A percentile compares a stretch with the other conserved stretches of the same genome.
Evolutionary conservation across 2,888 invertebrate genomes (phyloP).

Genomic region (Volucella zonaria): DNA sequence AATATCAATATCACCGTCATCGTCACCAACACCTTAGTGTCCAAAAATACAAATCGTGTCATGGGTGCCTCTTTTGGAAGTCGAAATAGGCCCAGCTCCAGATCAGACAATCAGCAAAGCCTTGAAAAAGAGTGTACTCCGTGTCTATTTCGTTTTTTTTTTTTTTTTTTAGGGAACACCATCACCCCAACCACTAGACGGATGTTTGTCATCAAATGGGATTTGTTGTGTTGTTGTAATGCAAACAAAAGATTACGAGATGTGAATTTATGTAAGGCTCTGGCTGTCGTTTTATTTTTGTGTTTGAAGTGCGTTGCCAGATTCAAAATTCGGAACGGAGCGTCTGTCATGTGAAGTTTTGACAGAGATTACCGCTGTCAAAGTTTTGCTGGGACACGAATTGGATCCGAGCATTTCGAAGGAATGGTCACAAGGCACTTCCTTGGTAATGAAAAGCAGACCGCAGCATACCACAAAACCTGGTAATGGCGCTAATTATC

Average conservation of each 20-base stretch:
- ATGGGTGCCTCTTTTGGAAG: slow-evolving; percentile 42
- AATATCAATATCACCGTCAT: no score
- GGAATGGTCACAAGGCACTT: slow-evolving; percentile 20
- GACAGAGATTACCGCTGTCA: slow-evolving; percentile 46
- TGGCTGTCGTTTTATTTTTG: slow-evolving; percentile 4
- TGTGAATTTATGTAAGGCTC: slow-evolving; percentile 59
- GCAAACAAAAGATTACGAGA: slow-evolving; percentile 67
- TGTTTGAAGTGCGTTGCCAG: slow-evolving; percentile 1
- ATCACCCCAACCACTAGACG: slow-evolving; percentile 13
- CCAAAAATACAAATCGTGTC: slow-evolving; percentile 69
- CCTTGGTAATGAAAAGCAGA: slow-evolving; percentile 59
- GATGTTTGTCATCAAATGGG: slow-evolving; percentile 67
- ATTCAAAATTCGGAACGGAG: neutral
- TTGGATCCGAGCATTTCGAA: slow-evolving; percentile 9
- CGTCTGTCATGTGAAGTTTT: slow-evolving; percentile 44
- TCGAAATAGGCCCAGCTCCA: neutral
- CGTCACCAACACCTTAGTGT: neutral
- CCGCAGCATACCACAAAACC: slow-evolving; percentile 62
- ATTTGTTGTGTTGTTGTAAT: slow-evolving; percentile 51
- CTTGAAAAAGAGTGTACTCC: slow-evolving; percentile 61
- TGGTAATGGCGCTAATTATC: slow-evolving; percentile 65
- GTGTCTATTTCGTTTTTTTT: slow-evolving; percentile 40
- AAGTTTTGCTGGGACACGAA: slow-evolving; percentile 49
- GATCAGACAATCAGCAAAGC: slow-evolving; percentile 31
- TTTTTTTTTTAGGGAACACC: neutral